Evolutionary conservation across 1,140 invertebrate species (phyloP).

Genomic region (Anthonomus grandis): DNA sequence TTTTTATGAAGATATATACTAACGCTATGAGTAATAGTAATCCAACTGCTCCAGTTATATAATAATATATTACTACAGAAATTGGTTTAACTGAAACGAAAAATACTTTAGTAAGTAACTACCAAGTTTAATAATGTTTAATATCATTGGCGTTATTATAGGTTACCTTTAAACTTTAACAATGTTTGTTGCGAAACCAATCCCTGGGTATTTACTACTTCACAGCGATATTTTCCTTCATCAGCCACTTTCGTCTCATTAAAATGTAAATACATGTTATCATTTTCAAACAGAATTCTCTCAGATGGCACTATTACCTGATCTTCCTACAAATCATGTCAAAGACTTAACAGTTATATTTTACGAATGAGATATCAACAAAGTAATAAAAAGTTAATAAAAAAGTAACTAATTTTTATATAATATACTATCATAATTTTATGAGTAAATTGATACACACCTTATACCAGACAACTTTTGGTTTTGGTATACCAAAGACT

Average conservation of each 20-base stretch:
- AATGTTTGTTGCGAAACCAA: constrained; percentile 34
- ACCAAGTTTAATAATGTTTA: background rate
- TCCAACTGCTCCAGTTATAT: constrained; percentile 52
- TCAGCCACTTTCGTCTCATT: constrained; percentile 43
- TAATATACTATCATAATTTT: background rate
- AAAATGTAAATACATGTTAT: constrained; percentile 41
- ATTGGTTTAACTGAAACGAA: constrained; percentile 18
- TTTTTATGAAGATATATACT: constrained; percentile 54
- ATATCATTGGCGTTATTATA: too few relatives aligned
- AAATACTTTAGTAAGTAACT: background rate
- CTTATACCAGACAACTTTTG: constrained; percentile 52
- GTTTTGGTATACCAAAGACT: constrained; percentile 49
- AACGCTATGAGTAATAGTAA: constrained; percentile 50
- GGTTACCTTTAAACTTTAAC: constrained; percentile 45
- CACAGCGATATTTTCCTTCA: constrained; percentile 49
- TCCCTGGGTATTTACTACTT: constrained; percentile 46
- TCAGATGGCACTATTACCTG: constrained; percentile 20
- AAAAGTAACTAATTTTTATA: too few relatives aligned
- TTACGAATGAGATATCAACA: background rate
- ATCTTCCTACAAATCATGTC: constrained; percentile 24
- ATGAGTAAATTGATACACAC: constrained; percentile 28
- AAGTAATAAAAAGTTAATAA: background rate
- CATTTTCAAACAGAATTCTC: constrained; percentile 50
- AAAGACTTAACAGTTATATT: background rate
- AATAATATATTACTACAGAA: constrained; percentile 30